These are phyloP conservation scores for Macroglossus sobrinus DNA, from an alignment of 2,113 vertebrate genomes.

Conservation along the genomic window DNA sequence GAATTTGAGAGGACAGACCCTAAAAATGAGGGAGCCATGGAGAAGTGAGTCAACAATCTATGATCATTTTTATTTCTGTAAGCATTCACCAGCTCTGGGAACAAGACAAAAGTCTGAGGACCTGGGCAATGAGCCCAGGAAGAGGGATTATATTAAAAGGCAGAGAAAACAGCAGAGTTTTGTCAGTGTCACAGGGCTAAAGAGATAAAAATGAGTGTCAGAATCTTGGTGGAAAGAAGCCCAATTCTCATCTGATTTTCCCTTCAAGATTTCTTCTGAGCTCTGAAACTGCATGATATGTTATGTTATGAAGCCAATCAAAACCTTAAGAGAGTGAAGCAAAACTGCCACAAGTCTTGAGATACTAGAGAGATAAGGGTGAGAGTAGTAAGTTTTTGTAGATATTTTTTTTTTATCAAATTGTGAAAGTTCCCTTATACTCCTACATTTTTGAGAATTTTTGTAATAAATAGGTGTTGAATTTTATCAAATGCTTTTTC, in stretches of 20 bases:
- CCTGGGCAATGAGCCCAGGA: background rate
- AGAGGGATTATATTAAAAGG: background rate
- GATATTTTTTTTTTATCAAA: background rate
- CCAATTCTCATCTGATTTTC: background rate
- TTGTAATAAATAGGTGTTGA: background rate
- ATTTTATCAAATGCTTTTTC: background rate
- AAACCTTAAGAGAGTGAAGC: background rate
- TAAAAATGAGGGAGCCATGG: background rate
- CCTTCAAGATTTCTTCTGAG: background rate
- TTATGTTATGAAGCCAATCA: background rate
- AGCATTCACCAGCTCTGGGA: background rate
- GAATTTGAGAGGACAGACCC: background rate
- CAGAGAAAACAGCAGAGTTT: background rate
- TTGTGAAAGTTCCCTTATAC: background rate
- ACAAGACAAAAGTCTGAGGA: background rate
- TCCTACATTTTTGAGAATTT: background rate
- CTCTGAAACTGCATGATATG: background rate
- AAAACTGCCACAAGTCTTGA: background rate
- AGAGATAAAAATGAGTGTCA: background rate
- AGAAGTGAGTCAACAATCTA: background rate
- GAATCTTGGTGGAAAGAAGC: background rate
- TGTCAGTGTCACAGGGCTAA: background rate
- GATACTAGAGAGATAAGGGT: background rate
- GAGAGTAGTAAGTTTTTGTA: background rate
- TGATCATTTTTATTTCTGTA: background rate